Percentiles rank a stretch among this genome's conserved stretches.
Evolutionary conservation across 2,888 invertebrate genomes (phyloP).

Genomic region (Ariolimax columbianus): DNA sequence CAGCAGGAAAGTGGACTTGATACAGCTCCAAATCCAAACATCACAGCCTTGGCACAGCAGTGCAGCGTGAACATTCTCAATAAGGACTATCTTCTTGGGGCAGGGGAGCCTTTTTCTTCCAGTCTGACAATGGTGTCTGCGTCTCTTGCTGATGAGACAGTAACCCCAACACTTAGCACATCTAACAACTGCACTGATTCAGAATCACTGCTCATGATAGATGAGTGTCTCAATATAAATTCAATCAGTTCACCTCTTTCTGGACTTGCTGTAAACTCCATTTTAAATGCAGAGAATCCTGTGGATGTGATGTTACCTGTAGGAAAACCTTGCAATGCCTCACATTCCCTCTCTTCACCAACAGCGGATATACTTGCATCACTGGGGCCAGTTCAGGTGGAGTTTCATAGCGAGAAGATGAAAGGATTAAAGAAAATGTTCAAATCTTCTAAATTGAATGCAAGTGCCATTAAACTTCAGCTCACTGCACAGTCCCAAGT

Average conservation of each 20-base stretch:
- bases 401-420: slow-evolving; percentile 96
- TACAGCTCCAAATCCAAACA: slow-evolving; percentile 81
- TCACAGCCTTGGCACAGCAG: slow-evolving; percentile 88
- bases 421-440: slow-evolving; percentile 92
- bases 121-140: slow-evolving; percentile 57
- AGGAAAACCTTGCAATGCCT: slow-evolving; percentile 59
- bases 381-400: slow-evolving; percentile 60
- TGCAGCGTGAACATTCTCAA: slow-evolving; percentile 89
- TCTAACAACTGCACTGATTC: slow-evolving; percentile 55
- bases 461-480: slow-evolving; percentile 94
- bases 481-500: slow-evolving; percentile 95
- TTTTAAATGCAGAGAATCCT: slow-evolving; percentile 77
- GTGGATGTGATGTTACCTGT: slow-evolving; percentile 73
- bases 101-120: slow-evolving; percentile 75
- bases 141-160: slow-evolving; percentile 42
- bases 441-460: slow-evolving; percentile 92
- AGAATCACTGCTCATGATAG: slow-evolving; percentile 66
- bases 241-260: slow-evolving; percentile 76
- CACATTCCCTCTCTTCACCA: slow-evolving; percentile 52
- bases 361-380: slow-evolving; percentile 51
- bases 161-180: slow-evolving; percentile 51
- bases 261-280: slow-evolving; percentile 77
- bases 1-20: slow-evolving; percentile 66
- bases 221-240: slow-evolving; percentile 75
- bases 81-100: slow-evolving; percentile 86